Conservation (phyloP, 1,140 invertebrate species). For the Epicauta chinensis region DNA sequence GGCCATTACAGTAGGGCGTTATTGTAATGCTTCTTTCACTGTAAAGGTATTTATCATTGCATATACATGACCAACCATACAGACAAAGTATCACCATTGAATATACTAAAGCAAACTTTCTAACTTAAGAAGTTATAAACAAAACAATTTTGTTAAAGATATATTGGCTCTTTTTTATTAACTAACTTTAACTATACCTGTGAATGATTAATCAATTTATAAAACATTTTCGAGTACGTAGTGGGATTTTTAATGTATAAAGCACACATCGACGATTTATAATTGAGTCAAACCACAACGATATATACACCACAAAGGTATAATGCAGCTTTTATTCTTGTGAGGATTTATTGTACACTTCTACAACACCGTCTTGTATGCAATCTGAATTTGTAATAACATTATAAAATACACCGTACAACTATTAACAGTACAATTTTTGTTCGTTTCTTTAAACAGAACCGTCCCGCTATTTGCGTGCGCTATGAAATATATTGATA, state of each 20-base stretch:
- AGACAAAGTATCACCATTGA: background rate
- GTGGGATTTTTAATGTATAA: too few species aligned
- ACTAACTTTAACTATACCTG: too few species aligned
- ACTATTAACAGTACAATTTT: too few species aligned
- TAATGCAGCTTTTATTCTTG: conserved; percentile 12
- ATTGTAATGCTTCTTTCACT: conserved; percentile 36
- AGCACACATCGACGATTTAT: background rate
- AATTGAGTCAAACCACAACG: conserved; percentile 9
- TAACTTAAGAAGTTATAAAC: background rate
- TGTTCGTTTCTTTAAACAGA: too few species aligned
- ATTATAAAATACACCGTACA: too few species aligned
- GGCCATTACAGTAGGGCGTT: conserved; percentile 33
- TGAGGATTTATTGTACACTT: conserved; percentile 15
- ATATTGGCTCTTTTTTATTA: background rate
- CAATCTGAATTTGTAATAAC: conserved; percentile 14
- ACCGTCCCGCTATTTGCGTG: too few species aligned
- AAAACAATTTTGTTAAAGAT: background rate
- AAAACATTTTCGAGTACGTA: too few species aligned
- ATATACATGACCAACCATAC: conserved; percentile 23
- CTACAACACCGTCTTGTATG: conserved; percentile 10
- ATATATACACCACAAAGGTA: conserved; percentile 12
- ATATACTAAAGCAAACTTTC: background rate
- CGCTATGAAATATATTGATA: too few species aligned
- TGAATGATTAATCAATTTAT: too few species aligned
- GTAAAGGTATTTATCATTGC: conserved; percentile 27